A percentile compares a stretch with the other conserved stretches of the same genome.
Conservation (phyloP, 2,113 vertebrate genomes). For the Gnathonemus echidnorhynchus region DNA sequence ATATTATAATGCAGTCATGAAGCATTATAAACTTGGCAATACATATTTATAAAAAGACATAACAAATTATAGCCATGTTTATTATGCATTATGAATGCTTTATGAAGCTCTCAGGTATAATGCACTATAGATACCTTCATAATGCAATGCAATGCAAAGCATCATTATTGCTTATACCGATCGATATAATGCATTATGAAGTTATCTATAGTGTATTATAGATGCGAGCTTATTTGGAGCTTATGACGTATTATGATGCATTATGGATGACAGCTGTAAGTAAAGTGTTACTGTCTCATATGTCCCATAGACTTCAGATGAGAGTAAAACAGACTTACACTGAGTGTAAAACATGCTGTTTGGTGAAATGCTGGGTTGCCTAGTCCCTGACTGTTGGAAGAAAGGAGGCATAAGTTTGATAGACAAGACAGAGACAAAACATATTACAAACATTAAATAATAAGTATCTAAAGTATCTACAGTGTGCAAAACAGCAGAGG, state of each 20-base stretch:
- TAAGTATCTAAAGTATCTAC: neutral
- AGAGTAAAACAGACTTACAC: no score
- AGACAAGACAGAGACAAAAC: neutral
- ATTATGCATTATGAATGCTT: neutral
- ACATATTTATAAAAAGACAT: neutral
- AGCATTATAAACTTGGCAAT: neutral
- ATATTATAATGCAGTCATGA: neutral
- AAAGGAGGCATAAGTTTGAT: neutral
- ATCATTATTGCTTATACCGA: neutral
- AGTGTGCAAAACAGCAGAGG: neutral
- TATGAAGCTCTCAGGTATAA: neutral
- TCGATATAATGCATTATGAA: neutral
- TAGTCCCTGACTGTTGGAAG: neutral
- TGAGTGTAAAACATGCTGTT: neutral
- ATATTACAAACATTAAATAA: neutral
- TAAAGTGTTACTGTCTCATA: neutral
- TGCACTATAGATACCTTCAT: neutral
- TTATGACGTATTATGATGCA: neutral
- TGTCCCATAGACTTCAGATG: neutral
- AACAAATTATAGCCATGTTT: neutral
- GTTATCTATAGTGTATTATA: neutral
- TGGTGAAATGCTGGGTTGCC: neutral
- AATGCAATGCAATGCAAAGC: neutral
- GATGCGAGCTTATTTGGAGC: neutral
- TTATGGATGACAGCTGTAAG: neutral